phyloP scores from a whole-genome alignment of 2,888 invertebrate genomes.

The Caenorhabditis sp. region DNA sequence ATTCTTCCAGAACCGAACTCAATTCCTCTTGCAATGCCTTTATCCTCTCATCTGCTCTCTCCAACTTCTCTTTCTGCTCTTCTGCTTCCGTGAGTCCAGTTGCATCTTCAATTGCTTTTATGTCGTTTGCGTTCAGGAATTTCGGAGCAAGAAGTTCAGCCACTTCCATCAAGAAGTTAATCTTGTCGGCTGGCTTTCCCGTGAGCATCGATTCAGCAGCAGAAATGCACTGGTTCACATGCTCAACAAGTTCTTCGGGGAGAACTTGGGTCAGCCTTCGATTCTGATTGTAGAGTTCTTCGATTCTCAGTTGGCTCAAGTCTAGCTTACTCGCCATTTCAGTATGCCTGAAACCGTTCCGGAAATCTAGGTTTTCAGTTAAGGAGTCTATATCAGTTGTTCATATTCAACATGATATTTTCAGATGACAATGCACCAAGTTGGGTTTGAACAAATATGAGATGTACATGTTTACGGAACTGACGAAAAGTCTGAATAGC shows the following conservation, averaged over 20 bases:
- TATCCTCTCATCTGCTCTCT: slow-evolving; percentile 31
- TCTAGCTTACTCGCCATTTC: slow-evolving; percentile 60
- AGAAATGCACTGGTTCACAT: slow-evolving; percentile 35
- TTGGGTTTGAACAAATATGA: too few species aligned
- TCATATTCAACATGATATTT: too few species aligned
- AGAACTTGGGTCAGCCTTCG: slow-evolving; percentile 53
- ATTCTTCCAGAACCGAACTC: slow-evolving; percentile 52
- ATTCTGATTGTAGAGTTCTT: slow-evolving; percentile 60
- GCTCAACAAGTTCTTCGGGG: slow-evolving; percentile 42
- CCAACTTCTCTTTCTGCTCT: slow-evolving; percentile 44
- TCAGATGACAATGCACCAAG: too few species aligned
- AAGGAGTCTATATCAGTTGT: neutral
- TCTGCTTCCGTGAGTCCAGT: slow-evolving; percentile 42
- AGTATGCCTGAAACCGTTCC: slow-evolving; percentile 25
- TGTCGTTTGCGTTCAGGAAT: slow-evolving; percentile 45
- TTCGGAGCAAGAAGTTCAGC: slow-evolving; percentile 46
- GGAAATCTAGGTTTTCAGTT: neutral
- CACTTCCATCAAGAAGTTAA: slow-evolving; percentile 41
- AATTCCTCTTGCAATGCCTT: slow-evolving; percentile 51
- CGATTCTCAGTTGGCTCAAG: slow-evolving; percentile 36
- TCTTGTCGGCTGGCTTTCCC: slow-evolving; percentile 42
- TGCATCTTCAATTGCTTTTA: slow-evolving; percentile 31
- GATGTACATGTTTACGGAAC: too few species aligned
- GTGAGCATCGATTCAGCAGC: slow-evolving; percentile 36
- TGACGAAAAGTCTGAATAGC: too few species aligned